Evolutionary conservation across 2,888 invertebrate species (phyloP), one percentile per base, ranked within the genome.

Genomic region (Beris chalybata): DNA sequence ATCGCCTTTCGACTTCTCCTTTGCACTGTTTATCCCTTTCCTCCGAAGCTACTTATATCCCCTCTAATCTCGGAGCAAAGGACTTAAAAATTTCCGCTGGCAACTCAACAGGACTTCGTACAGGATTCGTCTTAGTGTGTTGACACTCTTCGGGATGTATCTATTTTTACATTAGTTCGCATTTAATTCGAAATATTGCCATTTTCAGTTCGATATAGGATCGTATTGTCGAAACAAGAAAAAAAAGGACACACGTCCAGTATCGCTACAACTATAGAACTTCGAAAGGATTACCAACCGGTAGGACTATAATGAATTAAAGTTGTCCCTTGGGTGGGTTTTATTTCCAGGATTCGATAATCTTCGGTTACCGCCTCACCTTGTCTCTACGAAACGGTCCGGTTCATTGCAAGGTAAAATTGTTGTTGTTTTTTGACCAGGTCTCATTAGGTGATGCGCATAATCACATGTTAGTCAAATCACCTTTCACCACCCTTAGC

Each of bases 301-400:
- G 48, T 13, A 48, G 5, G 48, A 48, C 5, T 48, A 48, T 48
- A 48, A 48, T 48, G 15, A 13, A 48, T 48, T 12, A n/a, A 38
- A 22, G 22, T 22, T 22, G 22, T 38, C 38, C 38, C 38, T 3
- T 38, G 9, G 38, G 7, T 7, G 1, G 9, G 7, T 38, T 9
- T 38, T 38, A 38, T 22, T 52, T 52, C 30, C 52, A 54, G 54
- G 31, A 54, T 31, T 22, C 30, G 54, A 29, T 54, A 31, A 54
- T 54, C 54, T 13, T 54, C n/a, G n/a, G 11, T 12, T 31, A 30
- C 31, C 9, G 9, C 32, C 38, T 5, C 38, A 38, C 5, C 9
- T 38, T 9, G 38, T 38, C 38, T 38, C 9, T 38, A 7, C 38
- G 38, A 38, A 22, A 22, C 22, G 22, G 22, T 22, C 32, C 3